Conservation (phyloP, 2,888 invertebrate genomes). For the Dyspetes luteomarginatus region DNA sequence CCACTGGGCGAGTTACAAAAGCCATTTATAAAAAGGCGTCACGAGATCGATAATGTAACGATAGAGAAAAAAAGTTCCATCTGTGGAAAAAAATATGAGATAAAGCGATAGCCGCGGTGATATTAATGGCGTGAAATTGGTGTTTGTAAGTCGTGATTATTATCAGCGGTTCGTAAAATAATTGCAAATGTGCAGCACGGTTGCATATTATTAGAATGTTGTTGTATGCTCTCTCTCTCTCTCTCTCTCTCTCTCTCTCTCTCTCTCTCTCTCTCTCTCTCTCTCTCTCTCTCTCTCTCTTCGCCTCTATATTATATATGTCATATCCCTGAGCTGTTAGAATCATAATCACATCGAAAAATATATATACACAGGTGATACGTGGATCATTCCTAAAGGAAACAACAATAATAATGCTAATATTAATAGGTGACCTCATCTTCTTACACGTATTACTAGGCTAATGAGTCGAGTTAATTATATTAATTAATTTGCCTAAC, state of each 20-base stretch:
- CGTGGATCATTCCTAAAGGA: neutral
- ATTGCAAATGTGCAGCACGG: slow-evolving; percentile 54
- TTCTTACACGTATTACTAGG: slow-evolving; percentile 62
- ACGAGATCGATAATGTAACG: slow-evolving; percentile 21
- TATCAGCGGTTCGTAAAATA: slow-evolving; percentile 58
- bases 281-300: too few relatives aligned
- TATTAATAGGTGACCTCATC: slow-evolving; percentile 63
- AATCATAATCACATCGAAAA: slow-evolving; percentile 3
- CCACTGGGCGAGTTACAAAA: slow-evolving; percentile 10
- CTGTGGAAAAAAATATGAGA: slow-evolving; percentile 11
- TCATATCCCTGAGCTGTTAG: slow-evolving; percentile 1
- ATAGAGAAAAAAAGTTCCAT: neutral
- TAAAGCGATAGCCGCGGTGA: slow-evolving; percentile 34
- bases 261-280: too few relatives aligned
- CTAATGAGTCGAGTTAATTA: slow-evolving; percentile 82
- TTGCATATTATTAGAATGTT: slow-evolving; percentile 58
- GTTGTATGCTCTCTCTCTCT: too few relatives aligned
- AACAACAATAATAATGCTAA: slow-evolving; percentile 11
- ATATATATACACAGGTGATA: too few relatives aligned
- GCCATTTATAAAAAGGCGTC: slow-evolving; percentile 16
- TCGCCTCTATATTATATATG: too few relatives aligned
- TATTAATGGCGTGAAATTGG: slow-evolving; percentile 54
- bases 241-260: too few relatives aligned
- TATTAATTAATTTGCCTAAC: slow-evolving; percentile 81
- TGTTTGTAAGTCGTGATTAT: slow-evolving; percentile 42